Base-by-base conservation (phyloP, 2,113 vertebrate genomes). In the Pangasianodon gigas region DNA sequence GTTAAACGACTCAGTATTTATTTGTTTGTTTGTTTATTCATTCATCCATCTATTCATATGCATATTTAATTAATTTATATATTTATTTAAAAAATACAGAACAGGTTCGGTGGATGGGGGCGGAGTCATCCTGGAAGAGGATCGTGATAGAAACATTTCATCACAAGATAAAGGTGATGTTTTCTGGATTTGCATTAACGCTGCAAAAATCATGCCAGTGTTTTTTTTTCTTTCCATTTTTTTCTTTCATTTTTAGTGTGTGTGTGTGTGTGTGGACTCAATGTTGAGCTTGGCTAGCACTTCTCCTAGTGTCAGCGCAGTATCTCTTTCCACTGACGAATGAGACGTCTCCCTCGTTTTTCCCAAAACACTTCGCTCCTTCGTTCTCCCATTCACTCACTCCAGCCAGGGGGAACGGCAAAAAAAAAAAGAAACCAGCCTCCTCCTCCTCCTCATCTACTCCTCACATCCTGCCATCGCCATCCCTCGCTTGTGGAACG, bases 271-370 rank as follows among this genome's bases (percentile, higher is more conserved):
- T 11, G 10, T 52, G 51, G 29, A 71, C 65, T 81, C 48, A 48
- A 26, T 95, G 94, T 96, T 96, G 94, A 95, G 93, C 92, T 96
- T 96, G 95, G 95, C 96, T 46, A 90, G 89, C 92, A 56, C 89
- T 94, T 93, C 91, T 93, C 92, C 94, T 41, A 21, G 94, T 96
- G 95, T 96, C 96, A 96, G 94, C 94, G 91, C 93, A 91, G 94
- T 95, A 96, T 96, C 95, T 96, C 93, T 95, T 96, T 96, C 93
- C 95, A 93, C 93, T 96, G 95, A 96, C 94, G 94, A 95, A 95
- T 95, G 94, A 75, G 71, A 75, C 71, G 18, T 75, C 71, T 75
- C 71, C 71, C 71, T 21, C 8, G 41, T 93, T 92, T 96, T 95
- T 93, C 93, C 93, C 32, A 2, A 93, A 95, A 95, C 92, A 51